These are phyloP conservation scores for Phytoseiulus persimilis DNA, from an alignment of 2,888 invertebrate genomes.

Conservation along the genomic window DNA sequence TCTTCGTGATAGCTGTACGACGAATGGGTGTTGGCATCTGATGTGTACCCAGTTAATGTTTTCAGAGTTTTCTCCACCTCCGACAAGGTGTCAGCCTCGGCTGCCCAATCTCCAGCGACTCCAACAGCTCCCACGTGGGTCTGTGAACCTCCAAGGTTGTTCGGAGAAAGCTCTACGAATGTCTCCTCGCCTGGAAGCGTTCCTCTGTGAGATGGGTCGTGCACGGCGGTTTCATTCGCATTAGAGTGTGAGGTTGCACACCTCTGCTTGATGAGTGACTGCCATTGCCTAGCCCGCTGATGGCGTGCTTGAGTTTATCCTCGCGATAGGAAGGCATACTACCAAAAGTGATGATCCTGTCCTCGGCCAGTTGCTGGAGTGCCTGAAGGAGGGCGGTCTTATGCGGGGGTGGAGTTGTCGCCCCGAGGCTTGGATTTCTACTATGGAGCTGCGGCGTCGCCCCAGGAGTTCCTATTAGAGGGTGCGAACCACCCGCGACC, in stretches of 20 bases:
- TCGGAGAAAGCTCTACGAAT: slow-evolving; percentile 69
- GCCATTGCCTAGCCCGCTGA: slow-evolving; percentile 23
- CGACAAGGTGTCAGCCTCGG: slow-evolving; percentile 43
- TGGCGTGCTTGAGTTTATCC: slow-evolving; percentile 57
- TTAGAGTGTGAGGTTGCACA: background rate
- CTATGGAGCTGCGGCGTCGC: slow-evolving; percentile 37
- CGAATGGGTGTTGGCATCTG: slow-evolving; percentile 35
- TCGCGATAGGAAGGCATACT: slow-evolving; percentile 64
- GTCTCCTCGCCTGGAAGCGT: slow-evolving; percentile 48
- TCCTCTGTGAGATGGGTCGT: slow-evolving; percentile 36
- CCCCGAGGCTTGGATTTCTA: slow-evolving; percentile 36
- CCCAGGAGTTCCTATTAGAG: slow-evolving; percentile 29
- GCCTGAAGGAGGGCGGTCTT: slow-evolving; percentile 36
- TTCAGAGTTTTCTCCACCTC: slow-evolving; percentile 68
- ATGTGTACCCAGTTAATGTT: slow-evolving; percentile 63
- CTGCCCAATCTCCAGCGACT: slow-evolving; percentile 60
- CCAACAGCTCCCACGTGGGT: slow-evolving; percentile 64
- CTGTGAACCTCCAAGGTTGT: slow-evolving; percentile 57
- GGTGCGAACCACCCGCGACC: slow-evolving; percentile 11
- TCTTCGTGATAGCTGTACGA: slow-evolving; percentile 67
- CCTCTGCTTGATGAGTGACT: slow-evolving; percentile 37
- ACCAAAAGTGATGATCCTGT: slow-evolving; percentile 72
- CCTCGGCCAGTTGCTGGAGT: slow-evolving; percentile 44
- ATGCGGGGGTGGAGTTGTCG: slow-evolving; percentile 34
- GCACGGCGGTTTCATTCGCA: background rate